Conservation (phyloP, 2,113 vertebrate genomes). For the Mormyrus iriodes region DNA sequence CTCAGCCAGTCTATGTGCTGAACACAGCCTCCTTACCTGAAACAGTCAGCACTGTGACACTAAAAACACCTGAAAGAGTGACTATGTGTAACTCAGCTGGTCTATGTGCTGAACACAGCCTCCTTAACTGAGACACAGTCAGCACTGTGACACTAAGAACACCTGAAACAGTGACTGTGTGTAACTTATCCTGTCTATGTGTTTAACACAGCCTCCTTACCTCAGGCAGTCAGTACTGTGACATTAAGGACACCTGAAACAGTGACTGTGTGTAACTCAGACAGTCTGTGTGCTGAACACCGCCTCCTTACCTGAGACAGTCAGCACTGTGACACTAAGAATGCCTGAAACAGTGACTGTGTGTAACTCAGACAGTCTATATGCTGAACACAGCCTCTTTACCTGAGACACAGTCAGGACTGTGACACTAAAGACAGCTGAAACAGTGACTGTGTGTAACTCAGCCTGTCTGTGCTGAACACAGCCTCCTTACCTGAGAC, state of each 20-base stretch:
- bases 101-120: neutral
- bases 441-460: neutral
- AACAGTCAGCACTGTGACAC: neutral
- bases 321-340: neutral
- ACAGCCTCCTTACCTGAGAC: no score
- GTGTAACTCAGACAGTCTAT: neutral
- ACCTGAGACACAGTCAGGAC: neutral
- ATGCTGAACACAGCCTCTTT: no score
- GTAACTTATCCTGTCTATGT: no score
- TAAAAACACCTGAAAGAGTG: neutral
- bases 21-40: neutral
- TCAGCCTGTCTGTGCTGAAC: no score
- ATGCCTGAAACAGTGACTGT: neutral
- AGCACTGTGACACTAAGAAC: neutral
- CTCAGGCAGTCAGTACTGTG: no score
- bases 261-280: neutral
- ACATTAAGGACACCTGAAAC: neutral
- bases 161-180: no score
- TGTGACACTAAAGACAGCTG: no score
- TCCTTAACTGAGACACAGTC: neutral
- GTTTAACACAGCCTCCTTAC: no score
- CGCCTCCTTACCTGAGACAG: conserved; percentile 29
- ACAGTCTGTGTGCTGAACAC: no score
- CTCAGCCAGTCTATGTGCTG: neutral
- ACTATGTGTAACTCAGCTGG: neutral